These are phyloP conservation scores for Drosophila dives DNA, from an alignment of 2,888 invertebrate genomes.

Conservation along the genomic window DNA sequence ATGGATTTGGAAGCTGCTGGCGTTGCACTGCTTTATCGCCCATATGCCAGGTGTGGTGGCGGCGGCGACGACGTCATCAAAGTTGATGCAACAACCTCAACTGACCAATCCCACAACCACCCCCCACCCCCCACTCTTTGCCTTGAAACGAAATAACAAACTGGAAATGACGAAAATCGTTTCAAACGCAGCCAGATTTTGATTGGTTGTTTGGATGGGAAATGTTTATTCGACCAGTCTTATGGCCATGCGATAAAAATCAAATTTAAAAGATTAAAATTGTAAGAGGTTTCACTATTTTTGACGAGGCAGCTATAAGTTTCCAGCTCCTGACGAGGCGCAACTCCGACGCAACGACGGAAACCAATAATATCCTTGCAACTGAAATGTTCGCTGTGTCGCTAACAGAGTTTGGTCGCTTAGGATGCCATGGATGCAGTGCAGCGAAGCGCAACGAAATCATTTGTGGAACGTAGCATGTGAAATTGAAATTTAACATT, in stretches of 20 bases:
- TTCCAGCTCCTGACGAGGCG: slow-evolving; percentile 27
- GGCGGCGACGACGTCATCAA: slow-evolving; percentile 14
- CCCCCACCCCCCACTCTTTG: slow-evolving; percentile 7
- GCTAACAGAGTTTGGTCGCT: background rate
- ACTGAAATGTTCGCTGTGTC: slow-evolving; percentile 4
- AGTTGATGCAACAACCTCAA: slow-evolving; percentile 16
- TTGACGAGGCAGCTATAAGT: slow-evolving; percentile 53
- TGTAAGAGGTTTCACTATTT: slow-evolving; percentile 51
- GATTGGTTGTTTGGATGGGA: background rate
- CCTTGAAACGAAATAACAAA: slow-evolving; percentile 14
- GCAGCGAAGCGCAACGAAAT: slow-evolving; percentile 54
- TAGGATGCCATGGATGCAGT: slow-evolving; percentile 9
- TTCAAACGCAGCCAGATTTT: slow-evolving; percentile 6
- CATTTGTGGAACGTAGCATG: slow-evolving; percentile 60
- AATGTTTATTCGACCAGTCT: slow-evolving; percentile 33
- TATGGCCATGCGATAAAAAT: slow-evolving; percentile 66
- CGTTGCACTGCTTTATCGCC: slow-evolving; percentile 42
- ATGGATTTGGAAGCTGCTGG: slow-evolving; percentile 38
- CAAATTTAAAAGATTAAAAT: slow-evolving; percentile 61
- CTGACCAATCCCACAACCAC: background rate
- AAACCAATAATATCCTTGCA: slow-evolving; percentile 6
- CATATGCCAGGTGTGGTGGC: slow-evolving; percentile 56
- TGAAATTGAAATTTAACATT: slow-evolving; percentile 57
- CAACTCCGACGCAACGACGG: background rate
- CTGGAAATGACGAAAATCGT: slow-evolving; percentile 4